These are phyloP conservation scores for Progne subis DNA, from an alignment of 2,113 vertebrate species.

Conservation along the genomic window DNA sequence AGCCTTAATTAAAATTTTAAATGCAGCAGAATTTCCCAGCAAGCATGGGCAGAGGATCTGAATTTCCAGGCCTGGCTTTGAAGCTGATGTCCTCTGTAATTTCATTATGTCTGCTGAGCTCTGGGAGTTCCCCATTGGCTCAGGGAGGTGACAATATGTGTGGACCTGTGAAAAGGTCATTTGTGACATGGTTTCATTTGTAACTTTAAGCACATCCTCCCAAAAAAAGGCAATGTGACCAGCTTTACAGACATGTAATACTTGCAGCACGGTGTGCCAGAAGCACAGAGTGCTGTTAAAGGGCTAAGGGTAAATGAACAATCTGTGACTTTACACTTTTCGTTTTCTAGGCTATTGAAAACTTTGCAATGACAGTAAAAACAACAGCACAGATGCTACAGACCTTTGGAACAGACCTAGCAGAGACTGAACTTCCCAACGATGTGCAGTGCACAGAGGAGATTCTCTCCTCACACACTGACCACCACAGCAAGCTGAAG, in stretches of 20 bases:
- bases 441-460: slow-evolving; percentile 88
- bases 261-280: background rate
- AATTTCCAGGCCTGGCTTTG: background rate
- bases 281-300: background rate
- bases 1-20: background rate
- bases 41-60: background rate
- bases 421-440: slow-evolving; percentile 89
- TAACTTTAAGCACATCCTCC: background rate
- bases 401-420: slow-evolving; percentile 86
- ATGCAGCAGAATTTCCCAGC: background rate
- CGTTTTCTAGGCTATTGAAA: slow-evolving; percentile 88
- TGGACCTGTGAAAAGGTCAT: background rate
- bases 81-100: background rate
- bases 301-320: background rate
- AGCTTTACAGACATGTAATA: background rate
- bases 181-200: background rate
- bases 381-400: slow-evolving; percentile 91
- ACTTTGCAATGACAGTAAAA: slow-evolving; percentile 94
- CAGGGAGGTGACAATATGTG: background rate
- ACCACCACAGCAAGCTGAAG: slow-evolving; percentile 85
- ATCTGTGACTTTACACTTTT: background rate
- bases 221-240: background rate
- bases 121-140: background rate
- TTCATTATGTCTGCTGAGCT: background rate
- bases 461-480: slow-evolving; percentile 81